Evolutionary conservation across 2,113 vertebrate species (phyloP), one percentile per base, ranked within the genome.

Genomic region (Motacilla tschutschensis): DNA sequence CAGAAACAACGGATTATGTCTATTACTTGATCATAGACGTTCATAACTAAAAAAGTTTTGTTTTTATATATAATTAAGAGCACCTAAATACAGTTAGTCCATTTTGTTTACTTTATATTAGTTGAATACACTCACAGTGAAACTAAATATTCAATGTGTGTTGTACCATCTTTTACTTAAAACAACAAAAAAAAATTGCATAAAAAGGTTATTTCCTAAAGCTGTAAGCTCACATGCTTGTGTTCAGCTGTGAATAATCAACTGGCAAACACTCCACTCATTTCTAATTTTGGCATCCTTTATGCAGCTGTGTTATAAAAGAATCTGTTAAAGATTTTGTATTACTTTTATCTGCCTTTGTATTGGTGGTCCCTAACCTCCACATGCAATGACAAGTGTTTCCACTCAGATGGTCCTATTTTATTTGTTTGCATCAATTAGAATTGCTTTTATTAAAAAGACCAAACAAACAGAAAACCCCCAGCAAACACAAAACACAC

Each of bases 171-270:
- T 91, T 83, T 69, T 72, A 55, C 4, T 48, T 13, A 19, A n/a
- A 41, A 46, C 15, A 60, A 26, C 4, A 47, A 31, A 21, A 8
- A 12, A 17, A 6, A 16, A 12, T 9, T 9, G 5, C 54, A 31
- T 60, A 26, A 60, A 36, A 11, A n/a, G 9, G 2, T 51, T 76
- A 17, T 58, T 87, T 83, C 53, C 18, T 41, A 75, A 35, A 62
- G 14, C 41, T 65, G 7, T 83, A 69, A 78, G 24, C 26, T 28
- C 46, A 62, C 63, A 75, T 8, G 4, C 72, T 83, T 86, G 8
- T 91, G n/a, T 91, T 78, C 59, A 89, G 25, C 70, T 89, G 60
- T 70, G 55, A 79, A 62, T 79, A 86, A 83, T 88, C 63, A 76
- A 38, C 35, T 31, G 18, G 17, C 29, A 85, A 90, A 55, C 14